Percentiles rank a stretch among this genome's conserved stretches.
Conservation (phyloP, 1,140 invertebrate species). For the Platyura marginata region DNA sequence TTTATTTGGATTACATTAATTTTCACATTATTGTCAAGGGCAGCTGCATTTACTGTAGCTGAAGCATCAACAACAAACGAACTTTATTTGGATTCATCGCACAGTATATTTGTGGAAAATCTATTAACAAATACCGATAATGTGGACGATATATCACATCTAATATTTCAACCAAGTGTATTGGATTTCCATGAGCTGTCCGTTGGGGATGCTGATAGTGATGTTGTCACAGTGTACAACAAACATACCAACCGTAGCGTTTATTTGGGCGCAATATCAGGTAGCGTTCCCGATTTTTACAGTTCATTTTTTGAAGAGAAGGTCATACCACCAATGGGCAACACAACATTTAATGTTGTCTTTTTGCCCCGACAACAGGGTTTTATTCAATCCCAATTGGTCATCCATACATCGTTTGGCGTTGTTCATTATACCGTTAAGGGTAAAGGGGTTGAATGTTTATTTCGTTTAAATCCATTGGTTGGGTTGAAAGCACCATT, state of each 20-base stretch:
- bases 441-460: slow-evolving; percentile 67
- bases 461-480: slow-evolving; percentile 74
- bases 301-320: slow-evolving; percentile 85
- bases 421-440: slow-evolving; percentile 57
- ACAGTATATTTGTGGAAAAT: too few species aligned
- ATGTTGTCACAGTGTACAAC: slow-evolving; percentile 64
- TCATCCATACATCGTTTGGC: slow-evolving; percentile 85
- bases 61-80: too few species aligned
- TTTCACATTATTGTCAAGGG: too few species aligned
- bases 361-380: slow-evolving; percentile 84
- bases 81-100: too few species aligned
- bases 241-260: slow-evolving; percentile 49
- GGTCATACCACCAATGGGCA: slow-evolving; percentile 74
- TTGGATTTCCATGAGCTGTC: slow-evolving; percentile 36
- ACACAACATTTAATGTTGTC: slow-evolving; percentile 90
- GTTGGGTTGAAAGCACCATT: slow-evolving; percentile 77
- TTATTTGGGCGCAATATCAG: slow-evolving; percentile 71
- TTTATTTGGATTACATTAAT: too few species aligned
- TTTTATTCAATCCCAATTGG: slow-evolving; percentile 69
- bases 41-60: too few species aligned
- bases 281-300: slow-evolving; percentile 74
- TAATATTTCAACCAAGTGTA: slow-evolving; percentile 16
- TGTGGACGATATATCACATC: slow-evolving; percentile 1
- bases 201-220: slow-evolving; percentile 62
- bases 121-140: too few species aligned